Percentiles rank a stretch among this genome's conserved stretches.
Evolutionary conservation across 1,140 invertebrate genomes (phyloP).

Genomic region (Octopus bimaculoides): DNA sequence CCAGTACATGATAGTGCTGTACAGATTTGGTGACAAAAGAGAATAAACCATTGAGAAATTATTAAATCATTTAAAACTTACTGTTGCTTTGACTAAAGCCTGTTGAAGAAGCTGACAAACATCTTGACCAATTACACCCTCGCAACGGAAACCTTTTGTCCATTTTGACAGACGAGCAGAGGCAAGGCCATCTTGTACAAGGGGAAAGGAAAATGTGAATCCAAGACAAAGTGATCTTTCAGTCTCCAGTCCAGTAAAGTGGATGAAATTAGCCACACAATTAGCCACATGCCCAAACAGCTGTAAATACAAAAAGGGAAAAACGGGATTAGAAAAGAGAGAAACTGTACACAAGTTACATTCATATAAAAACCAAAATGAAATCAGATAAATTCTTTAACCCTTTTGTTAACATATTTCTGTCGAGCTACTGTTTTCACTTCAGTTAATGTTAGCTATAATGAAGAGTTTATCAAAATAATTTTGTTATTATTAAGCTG

Average conservation of each 20-base stretch:
- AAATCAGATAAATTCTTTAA: no score
- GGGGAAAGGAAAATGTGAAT: conserved; percentile 98
- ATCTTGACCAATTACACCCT: conserved; percentile 83
- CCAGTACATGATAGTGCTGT: no score
- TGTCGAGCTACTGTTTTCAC: no score
- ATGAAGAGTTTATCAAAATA: no score
- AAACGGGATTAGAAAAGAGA: neutral
- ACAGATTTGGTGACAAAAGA: no score
- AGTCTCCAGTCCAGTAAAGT: conserved; percentile 70
- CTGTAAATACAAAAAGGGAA: conserved; percentile 38
- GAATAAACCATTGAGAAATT: no score
- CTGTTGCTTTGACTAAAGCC: conserved; percentile 69
- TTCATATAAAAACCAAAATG: no score
- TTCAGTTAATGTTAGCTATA: no score
- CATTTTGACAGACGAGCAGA: conserved; percentile 85
- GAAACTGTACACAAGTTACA: no score
- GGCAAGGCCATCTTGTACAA: conserved; percentile 86
- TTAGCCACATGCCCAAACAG: conserved; percentile 98
- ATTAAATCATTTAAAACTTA: no score
- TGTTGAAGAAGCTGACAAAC: conserved; percentile 79
- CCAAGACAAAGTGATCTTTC: conserved; percentile 76
- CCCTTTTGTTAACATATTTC: no score
- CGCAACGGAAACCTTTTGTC: conserved; percentile 94
- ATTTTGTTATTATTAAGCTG: no score
- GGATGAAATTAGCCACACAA: conserved; percentile 90